Conservation (phyloP, 2,113 vertebrate species). For the Syngnathus typhle region DNA sequence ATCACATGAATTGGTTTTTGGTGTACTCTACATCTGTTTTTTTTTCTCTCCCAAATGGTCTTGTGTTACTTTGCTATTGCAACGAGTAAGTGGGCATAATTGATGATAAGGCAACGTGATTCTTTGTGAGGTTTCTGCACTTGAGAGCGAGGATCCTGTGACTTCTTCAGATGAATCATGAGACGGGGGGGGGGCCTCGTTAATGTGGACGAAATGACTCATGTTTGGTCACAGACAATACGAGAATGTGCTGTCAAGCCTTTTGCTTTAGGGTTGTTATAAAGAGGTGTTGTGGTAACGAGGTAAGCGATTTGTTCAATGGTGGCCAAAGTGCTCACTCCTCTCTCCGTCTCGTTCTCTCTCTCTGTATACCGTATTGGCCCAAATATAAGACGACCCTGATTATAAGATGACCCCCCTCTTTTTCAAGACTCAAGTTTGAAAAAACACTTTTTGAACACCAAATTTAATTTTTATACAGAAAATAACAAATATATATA, state of each 20-base stretch:
- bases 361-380: too few relatives aligned
- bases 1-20: neutral
- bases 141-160: neutral
- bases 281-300: conserved; percentile 6
- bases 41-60: neutral
- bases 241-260: conserved; percentile 19
- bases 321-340: too few relatives aligned
- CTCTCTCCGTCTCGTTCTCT: too few relatives aligned
- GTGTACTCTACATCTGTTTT: neutral
- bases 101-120: neutral
- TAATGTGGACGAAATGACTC: conserved; percentile 29
- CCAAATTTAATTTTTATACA: too few relatives aligned
- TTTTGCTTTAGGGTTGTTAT: neutral
- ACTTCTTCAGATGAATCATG: conserved; percentile 41
- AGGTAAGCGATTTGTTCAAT: neutral
- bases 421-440: too few relatives aligned
- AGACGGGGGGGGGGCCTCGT: conserved; percentile 27
- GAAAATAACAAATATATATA: too few relatives aligned
- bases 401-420: too few relatives aligned
- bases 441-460: too few relatives aligned
- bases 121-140: conserved; percentile 8
- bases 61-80: neutral
- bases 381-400: too few relatives aligned
- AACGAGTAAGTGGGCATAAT: neutral
- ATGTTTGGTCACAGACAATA: conserved; percentile 31